Conservation (phyloP, 2,888 invertebrate species). For the Pemphredon lugubris region DNA sequence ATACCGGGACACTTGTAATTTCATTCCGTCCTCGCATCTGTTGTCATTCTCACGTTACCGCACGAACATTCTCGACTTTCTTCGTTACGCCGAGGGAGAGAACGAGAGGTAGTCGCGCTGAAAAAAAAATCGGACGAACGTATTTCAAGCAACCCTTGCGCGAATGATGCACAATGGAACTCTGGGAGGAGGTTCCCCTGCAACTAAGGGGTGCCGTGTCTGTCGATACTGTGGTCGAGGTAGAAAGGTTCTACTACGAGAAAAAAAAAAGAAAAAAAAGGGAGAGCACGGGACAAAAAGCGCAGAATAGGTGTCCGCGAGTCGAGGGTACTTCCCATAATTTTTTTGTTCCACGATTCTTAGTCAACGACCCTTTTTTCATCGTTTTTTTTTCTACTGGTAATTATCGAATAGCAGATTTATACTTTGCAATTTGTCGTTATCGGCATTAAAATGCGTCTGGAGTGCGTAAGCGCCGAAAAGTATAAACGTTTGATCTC, state of each 20-base stretch:
- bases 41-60: constrained; percentile 78
- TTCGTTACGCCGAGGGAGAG: constrained; percentile 32
- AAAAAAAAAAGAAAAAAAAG: constrained; percentile 40
- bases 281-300: constrained; percentile 14
- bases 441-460: constrained; percentile 18
- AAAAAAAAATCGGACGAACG: constrained; percentile 61
- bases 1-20: constrained; percentile 74
- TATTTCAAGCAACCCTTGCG: constrained; percentile 72
- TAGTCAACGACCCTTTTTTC: constrained; percentile 16
- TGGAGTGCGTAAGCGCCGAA: constrained; percentile 1
- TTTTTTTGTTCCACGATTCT: constrained; percentile 21
- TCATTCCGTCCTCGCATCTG: constrained; percentile 77
- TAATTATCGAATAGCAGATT: constrained; percentile 6
- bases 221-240: constrained; percentile 60
- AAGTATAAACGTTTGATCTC: not conserved
- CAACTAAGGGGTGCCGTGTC: constrained; percentile 58
- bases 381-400: not conserved
- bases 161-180: constrained; percentile 57
- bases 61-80: constrained; percentile 61
- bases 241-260: constrained; percentile 49
- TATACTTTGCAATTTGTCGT: constrained; percentile 24
- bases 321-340: constrained; percentile 34
- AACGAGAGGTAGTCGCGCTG: constrained; percentile 43
- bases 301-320: constrained; percentile 44
- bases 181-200: constrained; percentile 40